phyloP scores from a whole-genome alignment of 2,888 invertebrate species.

The Nephrotoma flavescens region DNA sequence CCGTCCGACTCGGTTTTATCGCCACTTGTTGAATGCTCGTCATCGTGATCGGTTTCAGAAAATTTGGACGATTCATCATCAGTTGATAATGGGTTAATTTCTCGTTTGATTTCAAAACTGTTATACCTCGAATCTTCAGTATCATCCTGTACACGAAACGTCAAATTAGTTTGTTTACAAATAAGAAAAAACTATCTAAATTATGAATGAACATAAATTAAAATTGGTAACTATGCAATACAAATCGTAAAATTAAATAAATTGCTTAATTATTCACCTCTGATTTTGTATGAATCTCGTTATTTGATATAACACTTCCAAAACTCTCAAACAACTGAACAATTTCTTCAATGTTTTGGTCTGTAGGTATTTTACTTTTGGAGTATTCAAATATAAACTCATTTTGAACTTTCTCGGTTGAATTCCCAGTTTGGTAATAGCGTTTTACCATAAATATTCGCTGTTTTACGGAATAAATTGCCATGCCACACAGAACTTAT shows the following conservation, averaged over 20 bases:
- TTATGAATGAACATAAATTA: neutral
- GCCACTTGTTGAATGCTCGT: neutral
- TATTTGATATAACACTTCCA: neutral
- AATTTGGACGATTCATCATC: neutral
- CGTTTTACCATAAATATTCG: neutral
- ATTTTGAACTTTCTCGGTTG: neutral
- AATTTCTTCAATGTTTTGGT: neutral
- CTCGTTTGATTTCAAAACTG: neutral
- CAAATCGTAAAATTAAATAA: neutral
- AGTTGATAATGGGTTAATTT: neutral
- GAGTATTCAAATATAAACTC: neutral
- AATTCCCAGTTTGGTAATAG: neutral
- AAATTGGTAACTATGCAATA: neutral
- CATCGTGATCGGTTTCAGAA: neutral
- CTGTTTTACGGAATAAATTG: neutral
- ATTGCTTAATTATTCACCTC: neutral
- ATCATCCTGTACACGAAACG: neutral
- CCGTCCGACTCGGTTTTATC: neutral
- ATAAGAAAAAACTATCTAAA: neutral
- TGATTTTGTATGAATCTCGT: neutral
- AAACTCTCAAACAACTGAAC: neutral
- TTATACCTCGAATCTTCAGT: neutral
- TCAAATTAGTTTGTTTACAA: neutral
- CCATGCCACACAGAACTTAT: neutral
- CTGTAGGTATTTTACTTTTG: neutral